phyloP scores from a whole-genome alignment of 30 jellyfish, hydroid and myxozoan species.

The Pelagia noctiluca region DNA sequence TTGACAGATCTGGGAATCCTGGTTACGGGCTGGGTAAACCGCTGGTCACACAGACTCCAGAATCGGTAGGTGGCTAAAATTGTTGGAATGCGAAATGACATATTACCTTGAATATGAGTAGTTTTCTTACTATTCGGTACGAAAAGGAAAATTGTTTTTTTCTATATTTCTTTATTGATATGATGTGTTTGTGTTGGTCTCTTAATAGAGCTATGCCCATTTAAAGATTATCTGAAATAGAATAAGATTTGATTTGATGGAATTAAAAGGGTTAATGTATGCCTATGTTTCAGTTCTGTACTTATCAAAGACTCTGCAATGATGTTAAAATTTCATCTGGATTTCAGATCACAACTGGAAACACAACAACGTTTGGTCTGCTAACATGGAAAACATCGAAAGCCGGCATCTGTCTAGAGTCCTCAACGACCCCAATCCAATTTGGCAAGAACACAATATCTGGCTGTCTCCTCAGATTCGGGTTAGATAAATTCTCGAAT shows the following conservation, averaged over 20 bases:
- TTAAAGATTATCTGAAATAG: too few relatives aligned
- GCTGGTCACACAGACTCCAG: slow-evolving; percentile 32
- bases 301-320: background rate
- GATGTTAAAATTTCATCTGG: background rate
- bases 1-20: slow-evolving; percentile 80
- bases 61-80: slow-evolving; percentile 46
- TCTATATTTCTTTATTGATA: too few relatives aligned
- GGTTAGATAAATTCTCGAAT: slow-evolving; percentile 48
- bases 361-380: slow-evolving; percentile 42
- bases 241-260: too few relatives aligned
- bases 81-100: too few relatives aligned
- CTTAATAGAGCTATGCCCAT: too few relatives aligned
- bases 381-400: slow-evolving; percentile 42
- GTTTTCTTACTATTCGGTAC: too few relatives aligned
- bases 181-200: too few relatives aligned
- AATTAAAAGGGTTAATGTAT: too few relatives aligned
- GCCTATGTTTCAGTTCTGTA: too few relatives aligned
- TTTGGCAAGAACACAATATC: slow-evolving; percentile 60
- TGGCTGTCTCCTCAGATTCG: slow-evolving; percentile 48
- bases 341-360: slow-evolving; percentile 9
- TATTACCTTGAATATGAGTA: too few relatives aligned
- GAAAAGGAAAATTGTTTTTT: too few relatives aligned
- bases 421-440: slow-evolving; percentile 31
- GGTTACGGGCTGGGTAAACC: slow-evolving; percentile 80
- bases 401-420: slow-evolving; percentile 44